Base-by-base conservation (phyloP, 2,113 vertebrate genomes). In the Pseudorectes ferrugineus region DNA sequence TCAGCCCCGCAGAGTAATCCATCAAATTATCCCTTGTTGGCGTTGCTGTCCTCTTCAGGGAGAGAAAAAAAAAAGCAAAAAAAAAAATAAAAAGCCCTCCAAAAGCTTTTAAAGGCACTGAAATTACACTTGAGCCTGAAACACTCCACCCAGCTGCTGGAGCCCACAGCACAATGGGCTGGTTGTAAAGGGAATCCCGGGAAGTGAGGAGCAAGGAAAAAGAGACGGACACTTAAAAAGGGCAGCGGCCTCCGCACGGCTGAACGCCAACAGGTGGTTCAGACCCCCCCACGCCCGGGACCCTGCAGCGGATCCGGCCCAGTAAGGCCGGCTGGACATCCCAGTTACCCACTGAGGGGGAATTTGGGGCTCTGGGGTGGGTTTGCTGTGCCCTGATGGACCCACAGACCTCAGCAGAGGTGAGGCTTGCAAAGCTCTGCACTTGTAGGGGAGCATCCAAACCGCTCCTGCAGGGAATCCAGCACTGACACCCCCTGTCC, bases 21-120 rank as follows among this genome's bases (percentile, higher is more conserved):
- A 98, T 98, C 98, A 98, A 98, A 98, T 97, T 97, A 98, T 91
- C 97, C 95, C 93, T 95, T 93, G 96, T 95, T 97, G 98, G 98
- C 88, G n/a, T 93, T 84, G 26, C 95, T 18, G 66, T 97, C 97
- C 97, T 97, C 97, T 97, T 82, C 54, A 75, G 70, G n/a, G 28
- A 3, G 0, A 17, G 23, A n/a, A 42, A 28, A 29, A 33, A 24
- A 7, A n/a, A 20, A 16, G 14, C 17, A 14, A 40, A 25, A 36
- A 51, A 52, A 52, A 28, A 15, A 14, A 14, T 25, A 29, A 66
- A 75, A n/a, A 40, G 15, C 63, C 31, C 71, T 87, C 75, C 43
- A 49, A 95, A 95, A 77, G 82, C 88, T 96, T 97, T 97, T 97
- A 95, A 95, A 97, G 84, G 89, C 91, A 21, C 92, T 93, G 96